Conservation (phyloP, 2,113 vertebrate species). For the Grammomys dolichurus region DNA sequence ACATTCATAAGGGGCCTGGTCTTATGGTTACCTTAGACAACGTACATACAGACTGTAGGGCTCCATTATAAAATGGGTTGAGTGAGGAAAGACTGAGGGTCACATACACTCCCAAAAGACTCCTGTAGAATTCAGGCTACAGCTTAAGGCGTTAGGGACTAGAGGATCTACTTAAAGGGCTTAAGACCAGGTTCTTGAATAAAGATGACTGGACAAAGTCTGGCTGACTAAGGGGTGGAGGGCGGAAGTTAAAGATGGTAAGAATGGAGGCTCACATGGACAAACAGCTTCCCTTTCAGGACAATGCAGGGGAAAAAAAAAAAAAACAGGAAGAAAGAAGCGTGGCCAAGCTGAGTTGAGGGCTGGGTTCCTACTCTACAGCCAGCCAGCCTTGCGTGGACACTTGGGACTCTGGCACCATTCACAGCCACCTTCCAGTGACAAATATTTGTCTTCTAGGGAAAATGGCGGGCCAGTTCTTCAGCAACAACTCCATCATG, state of each 20-base stretch:
- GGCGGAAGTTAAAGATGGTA: background rate
- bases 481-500: conserved; percentile 93
- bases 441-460: conserved; percentile 84
- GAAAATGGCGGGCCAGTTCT: conserved; percentile 97
- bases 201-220: background rate
- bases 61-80: background rate
- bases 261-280: background rate
- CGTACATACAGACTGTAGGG: background rate
- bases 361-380: too few species aligned
- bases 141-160: background rate
- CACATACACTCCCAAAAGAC: background rate
- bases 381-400: background rate
- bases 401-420: fast-evolving
- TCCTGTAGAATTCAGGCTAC: background rate
- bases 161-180: background rate
- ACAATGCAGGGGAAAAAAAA: background rate
- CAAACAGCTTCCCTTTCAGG: background rate
- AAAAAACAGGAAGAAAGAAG: background rate
- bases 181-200: background rate
- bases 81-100: background rate
- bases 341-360: too few species aligned
- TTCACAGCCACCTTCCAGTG: too few species aligned
- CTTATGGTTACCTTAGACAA: background rate
- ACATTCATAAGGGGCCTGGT: background rate
- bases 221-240: too few species aligned